Percentiles rank a stretch among this genome's conserved stretches.
Conservation (phyloP, 2,888 invertebrate genomes). For the Synanthedon andrenaeformis region DNA sequence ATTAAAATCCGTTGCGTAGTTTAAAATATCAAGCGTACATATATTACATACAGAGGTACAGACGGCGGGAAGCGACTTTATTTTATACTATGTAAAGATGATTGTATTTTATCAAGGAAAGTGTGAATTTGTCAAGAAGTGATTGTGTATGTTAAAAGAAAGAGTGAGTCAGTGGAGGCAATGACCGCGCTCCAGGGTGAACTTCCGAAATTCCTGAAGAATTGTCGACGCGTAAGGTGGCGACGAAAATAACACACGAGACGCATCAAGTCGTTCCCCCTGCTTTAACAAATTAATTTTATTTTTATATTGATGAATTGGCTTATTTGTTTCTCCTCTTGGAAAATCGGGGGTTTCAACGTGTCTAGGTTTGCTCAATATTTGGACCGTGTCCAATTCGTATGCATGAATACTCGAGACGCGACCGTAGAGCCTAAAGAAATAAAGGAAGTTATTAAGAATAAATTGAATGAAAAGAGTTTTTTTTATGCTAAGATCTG, state of each 20-base stretch:
- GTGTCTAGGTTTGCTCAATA: conserved; percentile 9
- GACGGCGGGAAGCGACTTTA: no score
- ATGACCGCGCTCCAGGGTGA: conserved; percentile 61
- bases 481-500: no score
- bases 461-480: no score
- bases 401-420: background rate
- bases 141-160: conserved; percentile 37
- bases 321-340: conserved; percentile 40
- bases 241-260: conserved; percentile 57
- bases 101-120: no score
- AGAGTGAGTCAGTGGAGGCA: conserved; percentile 60
- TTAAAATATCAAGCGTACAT: no score
- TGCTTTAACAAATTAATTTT: conserved; percentile 52
- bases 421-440: background rate
- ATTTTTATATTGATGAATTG: conserved; percentile 64
- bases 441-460: background rate
- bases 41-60: no score
- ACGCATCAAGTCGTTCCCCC: conserved; percentile 48
- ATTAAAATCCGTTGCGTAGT: no score
- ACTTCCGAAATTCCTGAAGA: conserved; percentile 67
- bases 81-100: no score
- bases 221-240: conserved; percentile 63
- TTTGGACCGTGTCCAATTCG: conserved; percentile 16
- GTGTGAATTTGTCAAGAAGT: no score
- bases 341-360: conserved; percentile 1